Base-by-base conservation (phyloP, 1,140 invertebrate species). In the Hycleus cichorii region DNA sequence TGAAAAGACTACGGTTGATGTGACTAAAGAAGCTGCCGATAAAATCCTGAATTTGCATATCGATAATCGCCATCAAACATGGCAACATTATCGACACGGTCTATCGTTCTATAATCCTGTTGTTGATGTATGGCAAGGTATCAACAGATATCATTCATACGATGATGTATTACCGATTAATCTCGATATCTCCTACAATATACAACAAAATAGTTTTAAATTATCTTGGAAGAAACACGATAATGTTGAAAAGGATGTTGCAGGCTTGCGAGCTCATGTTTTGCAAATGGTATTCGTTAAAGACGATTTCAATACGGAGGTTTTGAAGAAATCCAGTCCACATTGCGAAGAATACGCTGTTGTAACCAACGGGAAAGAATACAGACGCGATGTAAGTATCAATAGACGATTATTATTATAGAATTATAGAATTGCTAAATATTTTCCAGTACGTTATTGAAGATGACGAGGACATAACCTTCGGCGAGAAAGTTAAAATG, bases 81-180 rank as follows among this genome's bases (percentile, higher is more conserved):
- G 52, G 55, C 49, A 47, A 18, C 51, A 61, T 32, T 47, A n/a
- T 42, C 24, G 51, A 3, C 45, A 49, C 26, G 64, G 62, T 25
- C 45, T 69, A 5, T 50, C 52, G 7, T 59, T 67, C 57, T 65
- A 69, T 48, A 69, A 69, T 66, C 65, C 67, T 9, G 43, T 67
- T 59, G 47, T 48, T 7, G 59, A 67, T 52, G 55, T 58, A 3
- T 67, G 59, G 58, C 67, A 69, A 55, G 67, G 65, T 25, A 53
- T 77, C 47, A 60, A 66, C 9, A 69, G 69, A 49, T 46, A 65
- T 1, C 57, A 65, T 3, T 48, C 64, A 0, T 49, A 64, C 4
- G 74, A 78, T 53, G 6, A 61, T 3, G 56, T 56, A 18, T 1
- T 72, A 4, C 74, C 76, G 2, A 3, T 74, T 3, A 63, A 70